phyloP scores from a whole-genome alignment of 2,113 vertebrate species.

The Pandion haliaetus region DNA sequence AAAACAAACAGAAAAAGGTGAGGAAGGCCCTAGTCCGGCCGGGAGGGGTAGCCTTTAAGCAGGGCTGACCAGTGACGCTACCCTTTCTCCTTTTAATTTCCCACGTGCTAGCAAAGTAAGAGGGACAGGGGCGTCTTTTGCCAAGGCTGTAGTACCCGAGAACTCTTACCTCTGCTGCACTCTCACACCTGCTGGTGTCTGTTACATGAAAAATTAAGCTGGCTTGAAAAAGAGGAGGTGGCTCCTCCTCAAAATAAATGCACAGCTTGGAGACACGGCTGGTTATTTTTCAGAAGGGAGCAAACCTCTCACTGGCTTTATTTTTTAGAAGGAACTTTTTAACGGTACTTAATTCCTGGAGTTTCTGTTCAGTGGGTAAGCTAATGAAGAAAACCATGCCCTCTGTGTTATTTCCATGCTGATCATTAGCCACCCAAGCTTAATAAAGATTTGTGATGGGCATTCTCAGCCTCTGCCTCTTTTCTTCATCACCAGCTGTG shows the following conservation, averaged over 20 bases:
- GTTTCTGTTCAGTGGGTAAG: not conserved
- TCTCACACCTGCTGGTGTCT: not conserved
- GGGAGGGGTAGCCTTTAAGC: not conserved
- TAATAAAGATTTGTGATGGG: conserved; percentile 58
- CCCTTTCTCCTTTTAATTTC: not conserved
- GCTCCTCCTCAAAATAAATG: not conserved
- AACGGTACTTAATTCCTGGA: not conserved
- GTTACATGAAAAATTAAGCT: not conserved
- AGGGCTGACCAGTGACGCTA: not conserved
- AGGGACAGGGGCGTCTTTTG: not conserved
- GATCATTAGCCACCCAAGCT: not conserved
- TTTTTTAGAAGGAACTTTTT: conserved; percentile 59
- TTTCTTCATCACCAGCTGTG: not conserved
- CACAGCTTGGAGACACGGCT: not conserved
- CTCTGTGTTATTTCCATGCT: not conserved
- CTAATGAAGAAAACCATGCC: not conserved
- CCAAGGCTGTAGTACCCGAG: accelerated
- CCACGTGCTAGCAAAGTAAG: not conserved
- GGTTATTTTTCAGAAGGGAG: conserved; percentile 64
- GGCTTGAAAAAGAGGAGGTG: not conserved
- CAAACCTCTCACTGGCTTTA: conserved; percentile 48
- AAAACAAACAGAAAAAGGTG: no score
- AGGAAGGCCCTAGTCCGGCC: not conserved
- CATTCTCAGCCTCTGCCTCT: not conserved
- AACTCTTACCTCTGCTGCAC: not conserved